These are phyloP conservation scores for Chauna torquata DNA, from an alignment of 2,113 vertebrate species.

Conservation along the genomic window DNA sequence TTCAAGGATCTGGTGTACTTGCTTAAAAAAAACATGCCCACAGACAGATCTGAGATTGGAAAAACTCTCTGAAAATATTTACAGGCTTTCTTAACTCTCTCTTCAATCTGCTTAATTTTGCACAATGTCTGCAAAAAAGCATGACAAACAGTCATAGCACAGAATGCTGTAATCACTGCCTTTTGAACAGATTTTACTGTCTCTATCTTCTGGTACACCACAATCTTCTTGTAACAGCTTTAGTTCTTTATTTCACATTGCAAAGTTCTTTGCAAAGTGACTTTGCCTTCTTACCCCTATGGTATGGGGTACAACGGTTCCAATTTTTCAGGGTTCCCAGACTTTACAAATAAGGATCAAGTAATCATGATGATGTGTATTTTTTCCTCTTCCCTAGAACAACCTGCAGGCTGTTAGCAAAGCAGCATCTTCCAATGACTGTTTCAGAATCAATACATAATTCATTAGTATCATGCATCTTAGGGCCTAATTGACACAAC, in stretches of 20 bases:
- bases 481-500: background rate
- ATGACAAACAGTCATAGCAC: background rate
- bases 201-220: background rate
- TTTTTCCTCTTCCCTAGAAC: background rate
- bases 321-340: background rate
- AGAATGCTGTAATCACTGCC: background rate
- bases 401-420: background rate
- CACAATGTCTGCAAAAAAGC: background rate
- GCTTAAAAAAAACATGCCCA: background rate
- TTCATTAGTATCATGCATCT: constrained; percentile 11
- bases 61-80: background rate
- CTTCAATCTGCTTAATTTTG: background rate
- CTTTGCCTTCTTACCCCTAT: background rate
- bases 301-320: background rate
- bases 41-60: background rate
- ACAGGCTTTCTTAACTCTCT: background rate
- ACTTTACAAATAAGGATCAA: background rate
- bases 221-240: background rate
- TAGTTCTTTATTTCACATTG: background rate
- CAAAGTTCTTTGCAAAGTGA: background rate
- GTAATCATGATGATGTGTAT: background rate
- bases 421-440: background rate
- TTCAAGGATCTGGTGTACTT: background rate
- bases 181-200: background rate
- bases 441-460: constrained; percentile 25